These are phyloP conservation scores for Bradynema listronoti DNA, from an alignment of 1,140 invertebrate genomes.

Conservation along the genomic window DNA sequence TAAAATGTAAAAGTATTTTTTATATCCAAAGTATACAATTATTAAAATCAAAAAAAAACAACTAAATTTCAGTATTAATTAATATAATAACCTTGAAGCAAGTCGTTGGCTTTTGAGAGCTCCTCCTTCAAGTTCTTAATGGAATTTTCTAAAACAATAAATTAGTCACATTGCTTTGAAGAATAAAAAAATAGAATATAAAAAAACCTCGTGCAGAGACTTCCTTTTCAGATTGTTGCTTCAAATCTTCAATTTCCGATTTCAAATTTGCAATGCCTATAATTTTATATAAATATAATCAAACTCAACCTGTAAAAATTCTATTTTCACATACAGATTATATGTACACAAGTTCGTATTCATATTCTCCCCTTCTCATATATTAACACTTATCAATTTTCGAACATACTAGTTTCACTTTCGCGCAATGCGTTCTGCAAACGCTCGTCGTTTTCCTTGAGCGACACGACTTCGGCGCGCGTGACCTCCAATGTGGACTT, in stretches of 20 bases:
- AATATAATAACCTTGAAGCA: no score
- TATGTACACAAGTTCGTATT: background rate
- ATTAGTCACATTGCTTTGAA: background rate
- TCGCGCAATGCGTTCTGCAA: conserved; percentile 15
- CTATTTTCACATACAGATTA: background rate
- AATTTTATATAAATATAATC: background rate
- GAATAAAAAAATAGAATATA: conserved; percentile 8
- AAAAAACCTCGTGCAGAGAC: conserved; percentile 25
- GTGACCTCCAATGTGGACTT: conserved; percentile 18
- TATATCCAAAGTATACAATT: background rate
- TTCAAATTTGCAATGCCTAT: conserved; percentile 12
- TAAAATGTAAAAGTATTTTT: background rate
- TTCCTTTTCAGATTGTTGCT: background rate
- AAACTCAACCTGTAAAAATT: no score
- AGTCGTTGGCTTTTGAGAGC: conserved; percentile 28
- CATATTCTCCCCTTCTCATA: background rate
- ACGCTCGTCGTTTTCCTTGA: conserved; percentile 17
- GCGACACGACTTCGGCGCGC: conserved; percentile 13
- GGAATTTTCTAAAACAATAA: conserved; percentile 15
- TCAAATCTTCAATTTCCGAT: background rate
- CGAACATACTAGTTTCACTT: conserved; percentile 15
- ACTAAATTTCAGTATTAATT: conserved; percentile 21
- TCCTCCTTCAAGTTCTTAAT: conserved; percentile 30
- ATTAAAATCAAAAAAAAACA: conserved; percentile 7
- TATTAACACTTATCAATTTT: no score